phyloP scores from a whole-genome alignment of 2,797 vertebrate genomes.

The Rhynchonycteris naso region DNA sequence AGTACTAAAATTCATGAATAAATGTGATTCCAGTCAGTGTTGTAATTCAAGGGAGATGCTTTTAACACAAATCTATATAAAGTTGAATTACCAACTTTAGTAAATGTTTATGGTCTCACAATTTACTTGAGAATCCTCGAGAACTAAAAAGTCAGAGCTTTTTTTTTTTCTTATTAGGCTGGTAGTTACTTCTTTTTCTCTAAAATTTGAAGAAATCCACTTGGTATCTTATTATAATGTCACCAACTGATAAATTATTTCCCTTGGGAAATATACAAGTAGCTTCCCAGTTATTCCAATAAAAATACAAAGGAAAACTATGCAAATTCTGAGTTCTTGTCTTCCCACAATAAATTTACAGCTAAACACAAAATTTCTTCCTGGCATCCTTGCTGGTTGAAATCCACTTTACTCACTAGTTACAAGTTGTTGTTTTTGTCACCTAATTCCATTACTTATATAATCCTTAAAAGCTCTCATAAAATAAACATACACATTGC shows the following conservation, averaged over 20 bases:
- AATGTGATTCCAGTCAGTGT: background rate
- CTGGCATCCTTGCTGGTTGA: background rate
- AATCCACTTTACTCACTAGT: background rate
- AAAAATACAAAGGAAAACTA: background rate
- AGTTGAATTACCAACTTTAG: background rate
- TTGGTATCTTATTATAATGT: background rate
- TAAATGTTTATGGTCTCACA: background rate
- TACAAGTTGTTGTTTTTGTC: background rate
- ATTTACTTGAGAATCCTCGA: slow-evolving; percentile 1
- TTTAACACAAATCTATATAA: background rate
- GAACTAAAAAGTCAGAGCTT: background rate
- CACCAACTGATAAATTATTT: slow-evolving; percentile 27
- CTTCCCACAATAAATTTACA: slow-evolving; percentile 31
- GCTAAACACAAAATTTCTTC: background rate
- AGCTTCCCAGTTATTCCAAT: background rate
- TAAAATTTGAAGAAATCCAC: slow-evolving; percentile 54
- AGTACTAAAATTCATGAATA: slow-evolving; percentile 21
- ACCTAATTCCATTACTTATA: background rate
- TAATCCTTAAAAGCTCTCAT: background rate
- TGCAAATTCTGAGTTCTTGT: background rate
- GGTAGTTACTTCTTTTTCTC: slow-evolving; percentile 3
- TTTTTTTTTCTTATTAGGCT: background rate
- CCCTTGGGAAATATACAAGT: background rate
- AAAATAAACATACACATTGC: background rate
- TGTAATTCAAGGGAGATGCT: slow-evolving; percentile 13